Conservation (phyloP, 2,888 invertebrate species). For the Clivina fossor region DNA sequence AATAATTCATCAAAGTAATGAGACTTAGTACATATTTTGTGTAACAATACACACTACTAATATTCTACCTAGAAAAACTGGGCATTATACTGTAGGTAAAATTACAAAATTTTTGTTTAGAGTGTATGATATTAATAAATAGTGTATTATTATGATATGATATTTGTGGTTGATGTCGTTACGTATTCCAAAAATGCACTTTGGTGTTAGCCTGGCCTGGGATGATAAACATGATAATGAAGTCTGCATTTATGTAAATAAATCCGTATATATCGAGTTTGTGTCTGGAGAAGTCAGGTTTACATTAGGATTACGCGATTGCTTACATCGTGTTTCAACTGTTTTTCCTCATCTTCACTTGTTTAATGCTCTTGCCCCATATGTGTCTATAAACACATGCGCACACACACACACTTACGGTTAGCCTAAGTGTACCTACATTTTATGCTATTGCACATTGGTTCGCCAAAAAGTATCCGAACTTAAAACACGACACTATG, state of each 20-base stretch:
- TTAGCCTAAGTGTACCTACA: no score
- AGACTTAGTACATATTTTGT: no score
- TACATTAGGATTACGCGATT: conserved; percentile 32
- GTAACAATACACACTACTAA: no score
- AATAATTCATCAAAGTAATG: no score
- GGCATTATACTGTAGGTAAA: no score
- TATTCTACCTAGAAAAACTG: no score
- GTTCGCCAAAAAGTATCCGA: no score
- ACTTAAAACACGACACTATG: no score
- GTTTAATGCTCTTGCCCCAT: conserved; percentile 94
- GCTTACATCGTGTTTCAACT: conserved; percentile 11
- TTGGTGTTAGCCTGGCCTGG: conserved; percentile 1
- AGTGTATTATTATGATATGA: neutral
- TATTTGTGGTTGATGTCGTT: neutral
- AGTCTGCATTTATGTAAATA: conserved; percentile 23
- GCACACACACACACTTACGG: conserved; percentile 46
- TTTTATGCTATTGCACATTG: no score
- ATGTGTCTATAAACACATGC: conserved; percentile 97
- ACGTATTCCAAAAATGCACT: conserved; percentile 13
- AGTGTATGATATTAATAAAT: neutral
- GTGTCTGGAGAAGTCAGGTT: conserved; percentile 29
- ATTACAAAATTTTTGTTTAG: neutral
- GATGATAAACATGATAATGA: conserved; percentile 9
- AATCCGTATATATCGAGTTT: conserved; percentile 12
- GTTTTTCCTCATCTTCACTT: conserved; percentile 95